Evolutionary conservation across 2,888 invertebrate genomes (phyloP).

Genomic region (Hedychridium roseum): DNA sequence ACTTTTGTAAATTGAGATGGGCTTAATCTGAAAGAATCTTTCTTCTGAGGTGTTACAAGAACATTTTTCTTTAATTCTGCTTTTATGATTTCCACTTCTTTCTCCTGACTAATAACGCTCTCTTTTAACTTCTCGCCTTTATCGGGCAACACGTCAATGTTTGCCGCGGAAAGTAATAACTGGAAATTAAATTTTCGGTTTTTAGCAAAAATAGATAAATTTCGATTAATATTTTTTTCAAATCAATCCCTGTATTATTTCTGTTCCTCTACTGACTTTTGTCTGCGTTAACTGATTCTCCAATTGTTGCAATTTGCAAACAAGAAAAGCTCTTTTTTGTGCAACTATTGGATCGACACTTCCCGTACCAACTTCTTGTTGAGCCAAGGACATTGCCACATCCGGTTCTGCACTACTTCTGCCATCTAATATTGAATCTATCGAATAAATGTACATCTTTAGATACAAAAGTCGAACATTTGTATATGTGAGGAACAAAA

Average conservation of each 20-base stretch:
- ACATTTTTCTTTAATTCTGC: constrained; percentile 64
- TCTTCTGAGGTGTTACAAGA: too few species aligned
- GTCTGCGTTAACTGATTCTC: constrained; percentile 37
- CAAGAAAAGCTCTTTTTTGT: constrained; percentile 41
- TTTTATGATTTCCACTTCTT: constrained; percentile 64
- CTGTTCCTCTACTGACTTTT: constrained; percentile 30
- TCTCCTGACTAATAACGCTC: constrained; percentile 65
- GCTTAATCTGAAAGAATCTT: too few species aligned
- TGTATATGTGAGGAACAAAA: too few species aligned
- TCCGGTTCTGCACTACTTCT: constrained; percentile 2
- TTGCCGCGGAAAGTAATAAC: constrained; percentile 42
- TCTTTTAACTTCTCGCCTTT: constrained; percentile 69
- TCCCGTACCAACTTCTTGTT: constrained; percentile 34
- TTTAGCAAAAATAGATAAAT: background rate
- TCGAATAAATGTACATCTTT: too few species aligned
- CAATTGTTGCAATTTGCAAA: constrained; percentile 34
- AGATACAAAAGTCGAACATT: too few species aligned
- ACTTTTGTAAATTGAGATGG: too few species aligned
- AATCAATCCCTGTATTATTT: background rate
- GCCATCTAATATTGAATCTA: background rate
- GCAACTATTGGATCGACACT: constrained; percentile 40
- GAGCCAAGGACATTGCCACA: constrained; percentile 29
- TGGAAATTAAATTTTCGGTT: constrained; percentile 18
- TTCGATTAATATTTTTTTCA: background rate
- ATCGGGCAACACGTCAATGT: constrained; percentile 68